Evolutionary conservation across 2,797 vertebrate genomes (phyloP), one percentile per base, ranked within the genome.

Genomic region (Cetoscarus ocellatus): DNA sequence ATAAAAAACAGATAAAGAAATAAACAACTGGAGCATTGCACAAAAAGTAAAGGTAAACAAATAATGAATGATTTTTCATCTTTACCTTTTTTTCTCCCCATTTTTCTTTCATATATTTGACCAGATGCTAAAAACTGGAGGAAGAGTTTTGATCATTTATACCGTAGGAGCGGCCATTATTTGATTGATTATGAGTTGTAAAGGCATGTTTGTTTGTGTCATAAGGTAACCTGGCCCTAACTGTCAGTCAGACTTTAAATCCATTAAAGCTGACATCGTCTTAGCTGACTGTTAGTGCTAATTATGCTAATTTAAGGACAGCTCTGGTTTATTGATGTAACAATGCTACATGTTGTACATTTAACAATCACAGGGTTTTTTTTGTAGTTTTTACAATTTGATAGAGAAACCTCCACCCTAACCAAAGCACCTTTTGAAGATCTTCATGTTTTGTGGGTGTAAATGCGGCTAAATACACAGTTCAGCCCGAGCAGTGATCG

Each of bases 401-500:
- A 52, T 71, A 60, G 44, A 70, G 49, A 77, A 77, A 61, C 51
- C 52, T 18, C 57, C 48, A 51, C 36, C 57, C 38, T 1, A 42
- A 62, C 51, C 63, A 45, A 47, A 74, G 47, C 75, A 42, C 48
- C 61, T 79, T 67, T 61, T 7, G 61, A 82, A 75, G 80, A 74
- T 43, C 13, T 11, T 8, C 59, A 27, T 63, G 53, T 75, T 73
- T 58, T 61, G 40, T 42, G 66, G 64, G 64, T 61, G 68, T 48
- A 72, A 72, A 55, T 10, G 66, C 54, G 71, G 85, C 83, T 85
- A 71, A 87, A 86, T 77, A 79, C 76, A 60, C 43, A 82, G 83
- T 81, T 74, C 80, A 90, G 81, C 79, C 67, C 48, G 71, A 81
- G 82, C 82, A 52, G 67, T 59, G 82, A 87, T 87, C 75, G 61